Evolutionary conservation across 1,140 invertebrate species (phyloP), one percentile per base, ranked within the genome.

Genomic region (Leptoteleia sp.): DNA sequence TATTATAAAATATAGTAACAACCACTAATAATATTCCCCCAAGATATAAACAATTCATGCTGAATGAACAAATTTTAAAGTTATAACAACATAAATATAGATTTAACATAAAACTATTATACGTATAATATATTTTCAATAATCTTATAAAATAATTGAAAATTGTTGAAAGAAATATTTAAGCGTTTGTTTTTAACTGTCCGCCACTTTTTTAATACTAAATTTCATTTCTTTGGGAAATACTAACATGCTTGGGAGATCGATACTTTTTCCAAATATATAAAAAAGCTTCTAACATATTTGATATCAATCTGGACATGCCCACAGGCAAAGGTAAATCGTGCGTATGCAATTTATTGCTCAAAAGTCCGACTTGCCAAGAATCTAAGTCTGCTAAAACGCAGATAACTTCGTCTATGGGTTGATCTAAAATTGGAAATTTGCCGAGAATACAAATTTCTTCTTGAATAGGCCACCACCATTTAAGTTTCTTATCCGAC

Each of bases 361-460:
- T 88, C 13, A 90, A 55, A 33, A 90, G 67, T 33, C 87, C 87
- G 45, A 90, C 90, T 89, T 91, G 95, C 95, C 96, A 97, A 13
- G 92, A 93, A 80, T 96, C 95, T 68, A 93, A 93, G 82, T 97
- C 94, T 0, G 94, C 96, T 25, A 97, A 87, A 77, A 98, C 94
- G 72, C 94, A 96, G 6, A 96, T 91, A 62, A 95, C 93, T 85
- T 96, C 95, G 9, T 93, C 90, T 0, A 95, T 91, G 22, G 93
- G 91, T 76, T 95, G 92, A 85, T 94, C 90, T 22, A 92, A 85
- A 29, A 91, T 86, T 13, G 92, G 91, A 81, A 85, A 89, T 71
- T 81, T 83, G 11, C 70, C 83, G 40, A 81, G 79, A 4, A 87
- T 59, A 4, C 62, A 54, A 7, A 88, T 83, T 73, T 88, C 86